Base-by-base conservation (phyloP, 1,140 invertebrate genomes). In the Hyphantria cunea region DNA sequence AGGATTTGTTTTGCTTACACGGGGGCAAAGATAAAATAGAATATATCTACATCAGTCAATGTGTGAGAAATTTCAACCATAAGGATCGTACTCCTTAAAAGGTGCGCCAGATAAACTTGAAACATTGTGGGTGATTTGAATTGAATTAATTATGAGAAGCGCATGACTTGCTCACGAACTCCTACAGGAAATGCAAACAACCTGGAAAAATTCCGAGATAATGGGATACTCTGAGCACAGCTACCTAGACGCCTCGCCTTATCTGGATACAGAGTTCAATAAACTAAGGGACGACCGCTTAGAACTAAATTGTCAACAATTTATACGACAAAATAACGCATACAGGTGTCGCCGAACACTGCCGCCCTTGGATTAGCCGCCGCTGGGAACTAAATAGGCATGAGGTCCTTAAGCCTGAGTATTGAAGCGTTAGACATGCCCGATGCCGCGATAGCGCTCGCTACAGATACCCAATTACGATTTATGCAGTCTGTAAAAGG, bases 111-210 rank as follows among this genome's bases (percentile, higher is more conserved):
- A 78, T 81, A 81, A 84, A 89, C 80, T 79, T 78, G 77, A 81
- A 74, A 72, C 68, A 68, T 80, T 72, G 85, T 86, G 80, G 85
- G 86, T 86, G 86, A 89, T 89, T 89, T 90, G 86, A 91, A 89
- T 89, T 86, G 83, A 87, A 88, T 89, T 86, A 91, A 90, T 90
- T 89, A 89, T 82, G 80, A 82, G 79, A 68, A 70, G 64, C 17
- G 65, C 60, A 67, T 68, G 60, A 66, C 64, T 75, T 67, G 70
- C 67, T 76, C 77, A 79, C 76, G 72, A 83, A 78, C 62, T 74
- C 49, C 65, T 65, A 63, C 71, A 80, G 75, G 70, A 84, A 82
- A 88, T 79, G 76, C 76, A 80, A 82, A 86, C 70, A 55, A 78
- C 51, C 56, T 42, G 63, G 58, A 63, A 84, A 84, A 80, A 78